Evolutionary conservation across 2,888 invertebrate species (phyloP).

Genomic region (Chirona hameri): DNA sequence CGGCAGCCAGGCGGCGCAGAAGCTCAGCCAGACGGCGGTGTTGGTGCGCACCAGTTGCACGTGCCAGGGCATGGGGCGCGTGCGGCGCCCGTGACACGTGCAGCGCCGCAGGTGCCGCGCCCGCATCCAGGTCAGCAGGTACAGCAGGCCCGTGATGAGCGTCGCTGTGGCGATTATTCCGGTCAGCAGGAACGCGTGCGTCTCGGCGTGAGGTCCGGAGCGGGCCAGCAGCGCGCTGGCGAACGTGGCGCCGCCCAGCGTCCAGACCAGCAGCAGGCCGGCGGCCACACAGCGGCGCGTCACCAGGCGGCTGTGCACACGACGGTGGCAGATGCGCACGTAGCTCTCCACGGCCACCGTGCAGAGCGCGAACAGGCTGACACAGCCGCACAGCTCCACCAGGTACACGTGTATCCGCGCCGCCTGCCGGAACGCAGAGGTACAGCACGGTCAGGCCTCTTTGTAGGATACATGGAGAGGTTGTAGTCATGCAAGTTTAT

Average conservation of each 20-base stretch:
- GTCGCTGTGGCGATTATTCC: not conserved
- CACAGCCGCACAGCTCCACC: slow-evolving; percentile 6
- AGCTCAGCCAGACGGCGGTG: not conserved
- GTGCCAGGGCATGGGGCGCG: not conserved
- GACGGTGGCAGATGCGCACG: slow-evolving; percentile 7
- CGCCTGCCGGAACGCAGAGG: not conserved
- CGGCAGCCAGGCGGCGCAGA: slow-evolving; percentile 7
- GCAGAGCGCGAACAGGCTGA: slow-evolving; percentile 7
- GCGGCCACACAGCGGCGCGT: not conserved
- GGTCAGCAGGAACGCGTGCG: not conserved
- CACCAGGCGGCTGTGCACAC: not conserved
- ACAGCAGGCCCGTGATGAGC: not conserved
- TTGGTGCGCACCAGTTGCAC: slow-evolving; percentile 3
- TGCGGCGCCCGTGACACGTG: not conserved
- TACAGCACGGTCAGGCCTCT: no score
- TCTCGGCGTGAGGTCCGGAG: not conserved
- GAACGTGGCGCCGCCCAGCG: not conserved
- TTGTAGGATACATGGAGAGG: no score
- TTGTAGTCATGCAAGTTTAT: no score
- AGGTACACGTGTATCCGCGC: not conserved
- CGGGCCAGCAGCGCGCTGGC: not conserved
- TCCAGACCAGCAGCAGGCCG: not conserved
- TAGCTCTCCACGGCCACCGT: slow-evolving; percentile 4
- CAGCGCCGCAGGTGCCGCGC: slow-evolving; percentile 7
- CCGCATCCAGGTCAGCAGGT: not conserved